A percentile compares a stretch with the other conserved stretches of the same genome.
These are phyloP conservation scores for Vollenhovia emeryi DNA, from an alignment of 1,140 invertebrate genomes.

Conservation along the genomic window DNA sequence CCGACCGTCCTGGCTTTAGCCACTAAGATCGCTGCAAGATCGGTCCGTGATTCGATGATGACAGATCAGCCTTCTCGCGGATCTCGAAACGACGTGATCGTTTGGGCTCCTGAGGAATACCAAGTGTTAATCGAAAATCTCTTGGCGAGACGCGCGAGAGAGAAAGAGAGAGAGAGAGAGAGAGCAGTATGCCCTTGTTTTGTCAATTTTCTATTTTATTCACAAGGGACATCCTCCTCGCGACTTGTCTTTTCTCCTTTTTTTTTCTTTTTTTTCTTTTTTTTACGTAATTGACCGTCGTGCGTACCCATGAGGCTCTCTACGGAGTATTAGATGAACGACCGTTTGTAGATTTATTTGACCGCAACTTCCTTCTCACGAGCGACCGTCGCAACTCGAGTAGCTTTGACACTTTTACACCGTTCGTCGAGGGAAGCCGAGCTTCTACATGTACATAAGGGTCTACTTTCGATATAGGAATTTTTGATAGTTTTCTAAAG, in stretches of 20 bases:
- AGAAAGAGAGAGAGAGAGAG: no score
- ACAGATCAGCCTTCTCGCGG: neutral
- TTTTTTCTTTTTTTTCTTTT: conserved; percentile 35
- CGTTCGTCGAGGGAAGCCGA: conserved; percentile 43
- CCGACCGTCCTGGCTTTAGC: conserved; percentile 84
- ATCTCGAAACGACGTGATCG: neutral
- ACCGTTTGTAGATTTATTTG: conserved; percentile 31
- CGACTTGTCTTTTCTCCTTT: conserved; percentile 27
- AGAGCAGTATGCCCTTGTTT: conserved; percentile 1
- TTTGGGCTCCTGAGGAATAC: neutral
- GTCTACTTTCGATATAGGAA: conserved; percentile 68
- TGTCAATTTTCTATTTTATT: neutral
- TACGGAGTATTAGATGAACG: conserved; percentile 25
- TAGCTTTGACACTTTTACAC: conserved; percentile 69
- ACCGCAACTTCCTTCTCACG: conserved; percentile 46
- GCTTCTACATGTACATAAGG: conserved; percentile 75
- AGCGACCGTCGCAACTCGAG: conserved; percentile 6
- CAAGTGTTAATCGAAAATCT: conserved; percentile 30
- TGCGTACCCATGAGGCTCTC: neutral
- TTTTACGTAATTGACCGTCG: conserved; percentile 24
- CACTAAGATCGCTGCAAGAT: conserved; percentile 58
- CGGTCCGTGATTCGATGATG: conserved; percentile 15
- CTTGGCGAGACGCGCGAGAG: conserved; percentile 18
- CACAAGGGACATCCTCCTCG: conserved; percentile 28
- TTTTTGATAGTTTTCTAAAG: conserved; percentile 75